Conservation (phyloP, 2,797 vertebrate genomes). For the Argentina silus region DNA sequence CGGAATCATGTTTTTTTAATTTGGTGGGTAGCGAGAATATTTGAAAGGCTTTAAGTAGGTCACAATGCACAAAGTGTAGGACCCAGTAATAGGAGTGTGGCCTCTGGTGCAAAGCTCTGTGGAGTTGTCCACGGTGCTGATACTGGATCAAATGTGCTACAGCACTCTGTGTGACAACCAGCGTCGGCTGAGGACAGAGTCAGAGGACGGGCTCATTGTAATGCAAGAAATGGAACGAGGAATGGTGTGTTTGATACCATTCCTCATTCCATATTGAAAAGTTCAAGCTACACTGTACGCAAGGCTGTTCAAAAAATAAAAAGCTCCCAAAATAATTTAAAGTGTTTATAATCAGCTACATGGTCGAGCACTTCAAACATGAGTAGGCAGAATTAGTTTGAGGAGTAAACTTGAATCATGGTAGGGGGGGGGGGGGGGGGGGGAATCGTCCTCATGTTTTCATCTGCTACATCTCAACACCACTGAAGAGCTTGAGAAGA, state of each 20-base stretch:
- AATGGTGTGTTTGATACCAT: neutral
- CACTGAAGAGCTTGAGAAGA: neutral
- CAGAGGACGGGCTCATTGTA: too few species aligned
- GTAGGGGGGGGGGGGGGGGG: neutral
- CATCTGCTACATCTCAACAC: neutral
- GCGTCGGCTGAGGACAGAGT: neutral
- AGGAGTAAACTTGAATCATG: neutral
- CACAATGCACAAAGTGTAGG: too few species aligned
- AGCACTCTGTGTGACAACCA: neutral
- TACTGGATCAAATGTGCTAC: neutral
- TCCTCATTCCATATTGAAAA: neutral
- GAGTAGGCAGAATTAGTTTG: neutral
- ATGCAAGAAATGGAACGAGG: neutral
- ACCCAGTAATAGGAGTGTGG: too few species aligned
- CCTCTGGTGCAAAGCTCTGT: neutral
- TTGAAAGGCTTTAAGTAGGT: too few species aligned
- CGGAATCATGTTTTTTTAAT: too few species aligned
- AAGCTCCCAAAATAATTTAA: neutral
- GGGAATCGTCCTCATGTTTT: neutral
- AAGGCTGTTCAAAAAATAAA: neutral
- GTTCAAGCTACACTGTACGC: neutral
- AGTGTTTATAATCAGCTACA: neutral
- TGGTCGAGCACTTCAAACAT: neutral
- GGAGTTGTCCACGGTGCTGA: constrained; percentile 14
- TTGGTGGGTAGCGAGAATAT: too few species aligned